These are phyloP conservation scores for Odontocolon sp. DNA, from an alignment of 2,888 invertebrate species.

Conservation along the genomic window DNA sequence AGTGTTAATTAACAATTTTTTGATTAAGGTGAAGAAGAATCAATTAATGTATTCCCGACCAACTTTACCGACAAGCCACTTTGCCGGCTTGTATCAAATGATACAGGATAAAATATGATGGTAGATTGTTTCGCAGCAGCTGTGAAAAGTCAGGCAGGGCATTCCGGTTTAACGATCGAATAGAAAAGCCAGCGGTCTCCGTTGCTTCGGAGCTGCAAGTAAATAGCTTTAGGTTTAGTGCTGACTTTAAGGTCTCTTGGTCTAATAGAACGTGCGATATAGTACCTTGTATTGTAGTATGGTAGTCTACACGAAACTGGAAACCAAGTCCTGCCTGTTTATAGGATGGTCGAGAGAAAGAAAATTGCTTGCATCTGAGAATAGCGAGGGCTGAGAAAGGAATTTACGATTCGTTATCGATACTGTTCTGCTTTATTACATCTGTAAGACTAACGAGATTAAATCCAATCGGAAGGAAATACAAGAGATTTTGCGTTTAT, in stretches of 20 bases:
- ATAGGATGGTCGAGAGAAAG: background rate
- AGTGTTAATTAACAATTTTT: background rate
- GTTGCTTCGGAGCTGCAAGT: background rate
- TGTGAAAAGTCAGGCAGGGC: background rate
- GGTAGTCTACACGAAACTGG: background rate
- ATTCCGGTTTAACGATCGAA: slow-evolving; percentile 17
- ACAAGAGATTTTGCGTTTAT: background rate
- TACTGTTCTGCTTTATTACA: slow-evolving; percentile 7
- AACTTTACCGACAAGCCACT: background rate
- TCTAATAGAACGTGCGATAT: background rate
- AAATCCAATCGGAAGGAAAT: slow-evolving; percentile 29
- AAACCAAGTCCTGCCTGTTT: background rate
- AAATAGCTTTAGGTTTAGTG: slow-evolving; percentile 29
- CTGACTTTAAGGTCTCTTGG: slow-evolving; percentile 11
- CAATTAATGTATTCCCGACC: background rate
- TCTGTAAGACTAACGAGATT: slow-evolving; percentile 29
- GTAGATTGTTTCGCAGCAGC: background rate
- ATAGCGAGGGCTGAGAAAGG: slow-evolving; percentile 10
- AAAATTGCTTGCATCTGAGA: slow-evolving; percentile 24
- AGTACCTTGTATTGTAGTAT: background rate
- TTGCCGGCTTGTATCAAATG: background rate
- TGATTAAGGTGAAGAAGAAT: background rate
- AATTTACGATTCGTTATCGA: slow-evolving; percentile 30
- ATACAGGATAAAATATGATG: background rate
- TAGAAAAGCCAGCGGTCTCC: slow-evolving; percentile 11